Conservation (phyloP, 2,113 vertebrate species). For the Micronycteris hirsuta region DNA sequence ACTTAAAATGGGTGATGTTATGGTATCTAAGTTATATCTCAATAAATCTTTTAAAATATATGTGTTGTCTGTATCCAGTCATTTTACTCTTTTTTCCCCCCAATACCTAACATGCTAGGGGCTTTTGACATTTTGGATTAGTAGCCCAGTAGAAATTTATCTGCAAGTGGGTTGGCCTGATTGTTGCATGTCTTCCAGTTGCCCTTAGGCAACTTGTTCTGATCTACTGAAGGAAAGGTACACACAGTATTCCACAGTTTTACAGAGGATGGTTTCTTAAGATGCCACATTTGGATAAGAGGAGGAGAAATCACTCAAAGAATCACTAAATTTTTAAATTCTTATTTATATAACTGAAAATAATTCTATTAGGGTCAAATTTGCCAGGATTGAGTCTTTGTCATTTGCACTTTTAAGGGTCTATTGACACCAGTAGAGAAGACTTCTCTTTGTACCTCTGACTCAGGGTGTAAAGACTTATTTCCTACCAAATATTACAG, state of each 20-base stretch:
- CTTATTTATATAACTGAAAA: background rate
- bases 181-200: background rate
- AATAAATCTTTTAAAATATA: background rate
- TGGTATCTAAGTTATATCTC: background rate
- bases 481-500: background rate
- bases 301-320: background rate
- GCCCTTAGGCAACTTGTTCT: background rate
- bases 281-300: background rate
- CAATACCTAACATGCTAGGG: background rate
- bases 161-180: background rate
- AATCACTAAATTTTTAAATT: background rate
- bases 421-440: background rate
- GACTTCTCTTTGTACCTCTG: background rate
- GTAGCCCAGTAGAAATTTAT: background rate
- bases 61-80: background rate
- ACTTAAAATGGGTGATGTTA: background rate
- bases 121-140: background rate
- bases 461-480: background rate
- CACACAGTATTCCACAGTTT: background rate
- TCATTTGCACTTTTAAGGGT: background rate
- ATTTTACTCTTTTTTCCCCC: background rate
- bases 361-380: background rate
- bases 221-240: background rate
- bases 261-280: background rate
- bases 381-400: background rate